Evolutionary conservation across 2,888 invertebrate species (phyloP).

Genomic region (Catotricha subobsoleta): DNA sequence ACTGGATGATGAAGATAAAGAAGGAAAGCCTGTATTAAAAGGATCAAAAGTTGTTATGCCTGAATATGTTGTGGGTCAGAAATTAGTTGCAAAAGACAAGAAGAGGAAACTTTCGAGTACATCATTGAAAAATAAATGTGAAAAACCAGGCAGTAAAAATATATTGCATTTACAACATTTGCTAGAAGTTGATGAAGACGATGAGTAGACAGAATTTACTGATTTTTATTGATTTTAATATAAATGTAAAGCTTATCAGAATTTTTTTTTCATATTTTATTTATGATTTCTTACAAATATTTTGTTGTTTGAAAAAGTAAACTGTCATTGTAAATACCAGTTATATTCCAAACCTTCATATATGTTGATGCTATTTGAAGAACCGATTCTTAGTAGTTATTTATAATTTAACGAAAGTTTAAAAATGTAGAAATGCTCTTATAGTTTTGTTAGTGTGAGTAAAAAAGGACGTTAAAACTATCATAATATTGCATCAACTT

Average conservation of each 20-base stretch:
- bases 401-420: no score
- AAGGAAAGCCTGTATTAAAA: conserved; percentile 35
- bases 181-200: conserved; percentile 31
- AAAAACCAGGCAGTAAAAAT: conserved; percentile 14
- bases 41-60: conserved; percentile 61
- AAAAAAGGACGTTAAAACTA: no score
- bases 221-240: no score
- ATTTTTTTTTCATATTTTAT: conserved; percentile 7
- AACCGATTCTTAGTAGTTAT: no score
- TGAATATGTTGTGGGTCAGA: conserved; percentile 61
- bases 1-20: conserved; percentile 16
- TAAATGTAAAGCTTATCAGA: no score
- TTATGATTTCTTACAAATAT: background rate
- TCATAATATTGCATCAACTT: no score
- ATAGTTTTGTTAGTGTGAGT: no score
- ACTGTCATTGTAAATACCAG: no score
- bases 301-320: background rate
- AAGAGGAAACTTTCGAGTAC: conserved; percentile 12
- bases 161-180: conserved; percentile 39
- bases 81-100: conserved; percentile 34
- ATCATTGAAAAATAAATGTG: conserved; percentile 12
- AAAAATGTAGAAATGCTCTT: no score
- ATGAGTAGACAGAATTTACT: no score
- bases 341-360: no score
- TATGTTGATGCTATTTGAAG: no score